Conservation (phyloP, 2,113 vertebrate species). For the Apus apus region DNA sequence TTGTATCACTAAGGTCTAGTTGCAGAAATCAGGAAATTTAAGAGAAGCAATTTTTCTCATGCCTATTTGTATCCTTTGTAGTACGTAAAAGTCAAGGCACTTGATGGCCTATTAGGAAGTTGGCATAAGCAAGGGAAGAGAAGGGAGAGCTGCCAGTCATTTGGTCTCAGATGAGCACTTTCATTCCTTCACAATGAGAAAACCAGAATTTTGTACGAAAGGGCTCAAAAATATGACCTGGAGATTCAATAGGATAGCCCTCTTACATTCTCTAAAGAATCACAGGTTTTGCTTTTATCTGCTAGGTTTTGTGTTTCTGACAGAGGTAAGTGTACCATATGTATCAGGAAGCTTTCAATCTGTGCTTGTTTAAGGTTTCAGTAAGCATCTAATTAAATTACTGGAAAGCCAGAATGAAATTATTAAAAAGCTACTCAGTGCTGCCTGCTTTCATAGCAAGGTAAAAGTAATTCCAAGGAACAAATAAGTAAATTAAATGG, state of each 20-base stretch:
- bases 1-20: neutral
- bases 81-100: neutral
- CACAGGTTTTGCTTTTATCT: neutral
- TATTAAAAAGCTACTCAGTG: neutral
- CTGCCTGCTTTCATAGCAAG: neutral
- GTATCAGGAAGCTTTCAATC: neutral
- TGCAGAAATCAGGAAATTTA: neutral
- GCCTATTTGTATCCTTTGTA: neutral
- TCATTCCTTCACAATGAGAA: neutral
- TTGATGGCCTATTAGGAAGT: neutral
- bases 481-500: neutral
- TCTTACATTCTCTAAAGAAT: neutral
- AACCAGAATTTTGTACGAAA: neutral
- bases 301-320: neutral
- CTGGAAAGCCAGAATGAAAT: neutral
- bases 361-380: neutral
- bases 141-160: neutral
- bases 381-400: neutral
- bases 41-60: neutral
- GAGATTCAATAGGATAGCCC: neutral
- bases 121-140: neutral
- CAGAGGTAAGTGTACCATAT: neutral
- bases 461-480: neutral
- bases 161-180: neutral
- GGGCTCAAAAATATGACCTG: neutral